Evolutionary conservation across 2,888 invertebrate genomes (phyloP).

Genomic region (Drosophila monieri): DNA sequence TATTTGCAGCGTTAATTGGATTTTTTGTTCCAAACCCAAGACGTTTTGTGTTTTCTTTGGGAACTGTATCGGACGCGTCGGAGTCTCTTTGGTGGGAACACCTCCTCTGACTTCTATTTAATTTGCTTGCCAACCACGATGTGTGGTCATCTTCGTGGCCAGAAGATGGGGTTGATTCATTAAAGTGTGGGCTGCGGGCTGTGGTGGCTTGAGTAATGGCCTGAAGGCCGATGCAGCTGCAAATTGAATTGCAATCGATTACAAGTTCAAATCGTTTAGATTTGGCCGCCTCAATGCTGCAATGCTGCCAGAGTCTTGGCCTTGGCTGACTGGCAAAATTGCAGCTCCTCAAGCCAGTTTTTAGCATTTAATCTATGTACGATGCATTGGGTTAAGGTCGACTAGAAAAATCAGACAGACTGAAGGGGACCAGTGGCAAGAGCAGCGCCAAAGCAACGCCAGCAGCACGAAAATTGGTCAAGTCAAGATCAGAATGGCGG

Average conservation of each 20-base stretch:
- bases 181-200: not conserved
- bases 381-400: slow-evolving; percentile 82
- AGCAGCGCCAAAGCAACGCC: slow-evolving; percentile 2
- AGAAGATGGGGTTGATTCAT: not conserved
- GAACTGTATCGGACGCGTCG: slow-evolving; percentile 46
- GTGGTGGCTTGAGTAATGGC: slow-evolving; percentile 10
- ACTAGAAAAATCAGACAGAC: slow-evolving; percentile 74
- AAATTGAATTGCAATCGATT: slow-evolving; percentile 65
- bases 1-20: slow-evolving; percentile 77
- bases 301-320: slow-evolving; percentile 57
- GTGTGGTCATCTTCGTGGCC: slow-evolving; percentile 22
- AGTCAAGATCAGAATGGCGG: slow-evolving; percentile 28
- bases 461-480: slow-evolving; percentile 53
- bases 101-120: slow-evolving; percentile 13
- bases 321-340: slow-evolving; percentile 72
- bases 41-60: slow-evolving; percentile 29
- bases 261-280: slow-evolving; percentile 76
- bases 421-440: slow-evolving; percentile 45
- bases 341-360: slow-evolving; percentile 59
- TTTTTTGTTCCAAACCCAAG: slow-evolving; percentile 37
- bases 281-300: slow-evolving; percentile 69
- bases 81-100: slow-evolving; percentile 44
- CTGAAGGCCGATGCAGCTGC: slow-evolving; percentile 54
- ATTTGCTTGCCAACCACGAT: slow-evolving; percentile 53
- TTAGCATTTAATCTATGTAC: slow-evolving; percentile 72